Conservation (phyloP, 2,888 invertebrate genomes). For the Nephrotoma guestfalica region DNA sequence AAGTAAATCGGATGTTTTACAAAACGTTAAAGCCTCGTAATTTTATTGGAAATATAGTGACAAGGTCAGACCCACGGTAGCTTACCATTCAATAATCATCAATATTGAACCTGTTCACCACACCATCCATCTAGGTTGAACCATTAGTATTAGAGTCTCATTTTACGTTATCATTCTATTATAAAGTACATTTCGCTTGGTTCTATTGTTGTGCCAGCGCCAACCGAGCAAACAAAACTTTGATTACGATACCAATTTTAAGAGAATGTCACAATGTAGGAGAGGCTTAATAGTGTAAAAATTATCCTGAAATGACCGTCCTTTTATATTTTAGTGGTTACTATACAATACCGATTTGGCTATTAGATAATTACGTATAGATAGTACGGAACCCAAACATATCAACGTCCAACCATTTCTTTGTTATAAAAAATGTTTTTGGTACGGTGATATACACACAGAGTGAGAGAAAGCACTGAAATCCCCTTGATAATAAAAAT, state of each 20-base stretch:
- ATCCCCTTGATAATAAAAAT: not conserved
- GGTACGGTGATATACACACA: not conserved
- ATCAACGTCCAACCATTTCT: not conserved
- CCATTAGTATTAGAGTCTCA: too few species aligned
- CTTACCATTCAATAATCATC: too few species aligned
- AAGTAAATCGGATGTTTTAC: too few species aligned
- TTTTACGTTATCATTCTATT: too few species aligned
- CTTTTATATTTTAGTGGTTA: not conserved
- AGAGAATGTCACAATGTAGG: not conserved
- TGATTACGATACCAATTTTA: not conserved
- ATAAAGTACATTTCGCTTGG: too few species aligned
- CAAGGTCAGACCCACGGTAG: too few species aligned
- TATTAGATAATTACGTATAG: not conserved
- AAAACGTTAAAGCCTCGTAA: too few species aligned
- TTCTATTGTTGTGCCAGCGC: too few species aligned
- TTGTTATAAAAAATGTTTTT: not conserved
- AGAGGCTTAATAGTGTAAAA: not conserved
- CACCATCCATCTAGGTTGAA: too few species aligned
- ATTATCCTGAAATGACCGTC: not conserved
- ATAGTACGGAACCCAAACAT: not conserved
- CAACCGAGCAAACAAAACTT: not conserved
- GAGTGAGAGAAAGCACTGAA: not conserved
- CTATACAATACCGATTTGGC: not conserved
- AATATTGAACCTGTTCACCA: too few species aligned
- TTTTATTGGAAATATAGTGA: too few species aligned